phyloP scores from a whole-genome alignment of 2,888 invertebrate genomes.

The Apamea sordens region DNA sequence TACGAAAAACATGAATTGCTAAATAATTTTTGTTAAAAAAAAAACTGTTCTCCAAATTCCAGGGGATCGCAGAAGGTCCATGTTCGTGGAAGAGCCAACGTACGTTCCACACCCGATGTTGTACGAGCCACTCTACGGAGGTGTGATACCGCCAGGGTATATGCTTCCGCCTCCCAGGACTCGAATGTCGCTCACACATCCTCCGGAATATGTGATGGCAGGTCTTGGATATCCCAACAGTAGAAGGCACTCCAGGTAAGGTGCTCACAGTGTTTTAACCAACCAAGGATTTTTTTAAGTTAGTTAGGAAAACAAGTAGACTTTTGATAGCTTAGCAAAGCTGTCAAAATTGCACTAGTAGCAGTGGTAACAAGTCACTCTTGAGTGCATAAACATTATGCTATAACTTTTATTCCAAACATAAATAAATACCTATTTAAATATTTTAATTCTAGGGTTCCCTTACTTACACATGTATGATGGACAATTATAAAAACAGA shows the following conservation, averaged over 20 bases:
- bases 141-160: slow-evolving; percentile 78
- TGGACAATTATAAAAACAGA: slow-evolving; percentile 10
- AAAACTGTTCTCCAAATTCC: slow-evolving; percentile 57
- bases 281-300: neutral
- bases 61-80: slow-evolving; percentile 85
- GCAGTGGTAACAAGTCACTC: neutral
- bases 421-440: neutral
- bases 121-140: slow-evolving; percentile 85
- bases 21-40: neutral
- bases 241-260: slow-evolving; percentile 85
- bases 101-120: slow-evolving; percentile 83
- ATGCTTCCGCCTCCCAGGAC: slow-evolving; percentile 79
- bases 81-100: slow-evolving; percentile 84
- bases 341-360: neutral
- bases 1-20: neutral
- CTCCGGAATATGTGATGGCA: slow-evolving; percentile 83
- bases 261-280: neutral
- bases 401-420: neutral
- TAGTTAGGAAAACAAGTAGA: neutral
- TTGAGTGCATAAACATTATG: too few species aligned
- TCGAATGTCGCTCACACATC: slow-evolving; percentile 83
- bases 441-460: neutral
- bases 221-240: slow-evolving; percentile 78
- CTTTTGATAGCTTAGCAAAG: neutral
- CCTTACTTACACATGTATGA: neutral